Percentiles rank a stretch among this genome's conserved stretches.
Evolutionary conservation across 2,797 vertebrate genomes (phyloP).

Genomic region (Melopsittacus undulatus): DNA sequence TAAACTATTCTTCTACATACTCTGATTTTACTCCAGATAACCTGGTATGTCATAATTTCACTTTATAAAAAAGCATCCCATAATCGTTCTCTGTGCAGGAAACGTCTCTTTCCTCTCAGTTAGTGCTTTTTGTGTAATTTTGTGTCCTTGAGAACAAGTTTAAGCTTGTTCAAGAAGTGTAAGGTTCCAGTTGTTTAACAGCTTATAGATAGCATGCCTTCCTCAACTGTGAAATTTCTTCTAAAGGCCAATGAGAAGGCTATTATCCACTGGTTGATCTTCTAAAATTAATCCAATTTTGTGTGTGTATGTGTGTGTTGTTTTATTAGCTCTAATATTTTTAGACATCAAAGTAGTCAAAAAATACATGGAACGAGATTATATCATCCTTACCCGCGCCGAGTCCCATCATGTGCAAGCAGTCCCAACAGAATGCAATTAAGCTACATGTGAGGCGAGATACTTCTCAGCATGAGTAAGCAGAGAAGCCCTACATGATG

Average conservation of each 20-base stretch:
- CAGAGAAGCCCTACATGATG: slow-evolving; percentile 1
- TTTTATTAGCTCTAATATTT: slow-evolving; percentile 35
- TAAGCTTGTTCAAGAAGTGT: slow-evolving; percentile 10
- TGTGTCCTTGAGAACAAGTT: background rate
- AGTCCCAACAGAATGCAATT: slow-evolving; percentile 11
- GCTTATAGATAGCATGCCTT: background rate
- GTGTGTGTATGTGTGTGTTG: background rate
- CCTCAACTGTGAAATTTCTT: slow-evolving; percentile 38
- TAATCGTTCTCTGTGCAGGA: background rate
- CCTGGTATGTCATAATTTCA: background rate
- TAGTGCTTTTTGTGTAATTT: background rate
- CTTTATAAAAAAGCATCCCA: background rate
- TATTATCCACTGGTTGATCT: slow-evolving; percentile 43
- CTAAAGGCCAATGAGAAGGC: slow-evolving; percentile 54
- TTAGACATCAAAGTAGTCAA: slow-evolving; percentile 58
- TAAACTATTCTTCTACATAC: background rate
- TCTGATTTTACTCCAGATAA: background rate
- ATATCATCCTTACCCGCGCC: slow-evolving; percentile 5
- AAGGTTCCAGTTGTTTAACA: background rate
- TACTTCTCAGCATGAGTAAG: background rate
- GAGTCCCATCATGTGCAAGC: background rate
- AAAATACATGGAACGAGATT: slow-evolving; percentile 19
- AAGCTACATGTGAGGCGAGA: background rate
- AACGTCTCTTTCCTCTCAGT: background rate
- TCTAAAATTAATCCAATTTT: slow-evolving; percentile 68